Base-by-base conservation (phyloP, 2,888 invertebrate species). In the Apantesis nais region DNA sequence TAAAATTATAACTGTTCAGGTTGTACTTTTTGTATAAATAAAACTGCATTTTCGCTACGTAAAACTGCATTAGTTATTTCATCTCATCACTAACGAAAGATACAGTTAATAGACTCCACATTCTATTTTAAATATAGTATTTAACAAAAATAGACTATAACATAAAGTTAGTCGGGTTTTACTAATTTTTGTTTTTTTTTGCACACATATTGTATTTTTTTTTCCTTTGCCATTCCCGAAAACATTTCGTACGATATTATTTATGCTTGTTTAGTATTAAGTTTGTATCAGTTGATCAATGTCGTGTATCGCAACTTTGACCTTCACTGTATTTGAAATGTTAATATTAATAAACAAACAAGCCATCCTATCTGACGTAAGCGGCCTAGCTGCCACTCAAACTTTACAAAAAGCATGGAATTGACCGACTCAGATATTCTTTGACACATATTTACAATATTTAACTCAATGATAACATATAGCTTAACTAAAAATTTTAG, bases 311-410 rank as follows among this genome's bases (percentile, higher is more conserved):
- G 60, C 29, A 61, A 19, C 64, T 22, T 25, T 31, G 37, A 62
- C 48, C 39, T 69, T 58, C 31, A 7, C 37, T 37, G 19, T 34
- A 48, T 60, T 70, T 60, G 60, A 65, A 37, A 31, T 58, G 58
- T 34, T 34, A 31, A 37, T 48, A 60, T 44, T 60, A 34, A 64
- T 41, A 65, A 31, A 48, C 52, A 39, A 52, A 29, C 63, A 41
- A 8, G 22, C 16, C 29, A 16, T 58, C 58, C 29, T 16, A 58
- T 31, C 22, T 12, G 63, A 25, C 39, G 29, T 63, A 41, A 63
- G 41, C 41, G 44, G 44, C 44, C 44, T 44, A 63, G 25, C 52
- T 66, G 66, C n/a, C 66, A 62, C 61, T 70, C 62, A 66, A 70
- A 62, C 29, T 55, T 31, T 62, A 62, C 39, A 48, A 61, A 52